These are phyloP conservation scores for Heliocidaris tuberculata DNA, from an alignment of 35 echinoderm and acorn worm species.

Conservation along the genomic window DNA sequence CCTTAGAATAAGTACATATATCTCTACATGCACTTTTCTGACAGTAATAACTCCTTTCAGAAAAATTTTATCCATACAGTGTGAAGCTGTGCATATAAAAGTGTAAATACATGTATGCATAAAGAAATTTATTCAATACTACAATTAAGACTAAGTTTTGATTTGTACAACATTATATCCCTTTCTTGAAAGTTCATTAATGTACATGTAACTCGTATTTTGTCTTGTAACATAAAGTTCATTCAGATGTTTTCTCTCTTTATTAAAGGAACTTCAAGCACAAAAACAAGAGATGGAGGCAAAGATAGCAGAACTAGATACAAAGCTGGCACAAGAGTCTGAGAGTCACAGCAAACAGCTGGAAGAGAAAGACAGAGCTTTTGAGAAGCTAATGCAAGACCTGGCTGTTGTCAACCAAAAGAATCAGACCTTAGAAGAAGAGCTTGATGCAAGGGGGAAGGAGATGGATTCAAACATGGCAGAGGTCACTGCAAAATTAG, in stretches of 20 bases:
- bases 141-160: no score
- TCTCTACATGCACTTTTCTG: no score
- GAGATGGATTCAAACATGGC: conserved; percentile 49
- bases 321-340: conserved; percentile 10
- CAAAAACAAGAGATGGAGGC: conserved; percentile 62
- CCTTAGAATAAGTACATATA: no score
- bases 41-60: no score
- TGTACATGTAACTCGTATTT: not conserved
- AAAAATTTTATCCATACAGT: no score
- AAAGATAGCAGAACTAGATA: conserved; percentile 57
- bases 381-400: conserved; percentile 29
- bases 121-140: no score
- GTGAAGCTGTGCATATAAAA: no score
- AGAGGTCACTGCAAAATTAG: conserved; percentile 57
- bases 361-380: conserved; percentile 5
- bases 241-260: not conserved
- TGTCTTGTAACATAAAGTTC: not conserved
- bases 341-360: conserved; percentile 19
- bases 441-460: conserved; percentile 62
- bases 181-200: no score
- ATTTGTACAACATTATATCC: no score
- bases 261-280: conserved; percentile 51
- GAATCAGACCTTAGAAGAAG: conserved; percentile 37
- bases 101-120: no score
- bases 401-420: conserved; percentile 31